These are phyloP conservation scores for Drosophila trapezifrons DNA, from an alignment of 1,140 invertebrate species.

Conservation along the genomic window DNA sequence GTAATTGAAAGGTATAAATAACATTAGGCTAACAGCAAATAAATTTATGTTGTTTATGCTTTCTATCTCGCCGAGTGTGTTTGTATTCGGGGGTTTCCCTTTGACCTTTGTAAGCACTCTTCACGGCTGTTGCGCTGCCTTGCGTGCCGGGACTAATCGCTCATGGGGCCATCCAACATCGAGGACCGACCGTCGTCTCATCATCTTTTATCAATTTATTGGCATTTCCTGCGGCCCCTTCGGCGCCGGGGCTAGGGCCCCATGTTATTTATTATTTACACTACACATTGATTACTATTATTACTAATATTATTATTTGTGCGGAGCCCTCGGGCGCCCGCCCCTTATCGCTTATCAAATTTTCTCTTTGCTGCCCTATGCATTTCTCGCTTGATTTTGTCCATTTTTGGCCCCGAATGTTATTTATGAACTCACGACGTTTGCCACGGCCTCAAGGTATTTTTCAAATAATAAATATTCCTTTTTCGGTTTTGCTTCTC, in stretches of 20 bases:
- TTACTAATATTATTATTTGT: conserved; percentile 78
- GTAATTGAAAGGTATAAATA: conserved; percentile 83
- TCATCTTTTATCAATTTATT: conserved; percentile 82
- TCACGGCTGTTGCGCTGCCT: conserved; percentile 51
- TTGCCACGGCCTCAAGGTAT: conserved; percentile 67
- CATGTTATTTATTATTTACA: conserved; percentile 80
- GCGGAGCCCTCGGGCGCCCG: conserved; percentile 7
- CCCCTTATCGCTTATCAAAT: conserved; percentile 65
- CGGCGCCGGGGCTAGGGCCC: conserved; percentile 7
- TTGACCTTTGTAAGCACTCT: conserved; percentile 73
- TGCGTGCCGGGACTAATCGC: conserved; percentile 68
- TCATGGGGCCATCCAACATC: conserved; percentile 42
- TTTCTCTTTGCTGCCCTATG: conserved; percentile 49
- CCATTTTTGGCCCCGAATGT: conserved; percentile 62
- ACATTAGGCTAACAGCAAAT: conserved; percentile 82
- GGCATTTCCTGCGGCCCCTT: conserved; percentile 58
- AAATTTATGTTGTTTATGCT: conserved; percentile 77
- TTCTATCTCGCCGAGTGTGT: conserved; percentile 45
- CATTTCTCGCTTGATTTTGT: conserved; percentile 64
- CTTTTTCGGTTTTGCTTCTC: conserved; percentile 51
- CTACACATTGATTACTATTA: conserved; percentile 80
- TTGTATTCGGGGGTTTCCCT: conserved; percentile 49
- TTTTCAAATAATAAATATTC: conserved; percentile 80
- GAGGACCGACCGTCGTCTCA: conserved; percentile 47
- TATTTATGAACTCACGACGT: conserved; percentile 77